phyloP scores from a whole-genome alignment of 1,140 invertebrate species.

The Drosophila pallidifrons region DNA sequence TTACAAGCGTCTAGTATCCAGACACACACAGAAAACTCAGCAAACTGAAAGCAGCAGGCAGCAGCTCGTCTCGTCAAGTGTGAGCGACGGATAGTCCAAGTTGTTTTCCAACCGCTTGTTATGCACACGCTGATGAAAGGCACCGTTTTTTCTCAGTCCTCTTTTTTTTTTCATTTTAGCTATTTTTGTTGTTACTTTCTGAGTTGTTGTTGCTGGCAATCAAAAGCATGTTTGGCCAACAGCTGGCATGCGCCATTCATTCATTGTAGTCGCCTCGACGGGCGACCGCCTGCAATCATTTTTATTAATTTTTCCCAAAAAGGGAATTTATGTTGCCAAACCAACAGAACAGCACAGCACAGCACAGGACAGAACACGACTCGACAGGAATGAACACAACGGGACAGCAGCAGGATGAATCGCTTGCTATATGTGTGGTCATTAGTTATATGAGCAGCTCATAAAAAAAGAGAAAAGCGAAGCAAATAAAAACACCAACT shows the following conservation, averaged over 20 bases:
- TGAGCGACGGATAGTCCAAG: conserved; percentile 59
- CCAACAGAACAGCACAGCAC: conserved; percentile 26
- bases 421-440: conserved; percentile 37
- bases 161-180: conserved; percentile 14
- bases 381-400: conserved; percentile 7
- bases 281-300: conserved; percentile 73
- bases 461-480: conserved; percentile 45
- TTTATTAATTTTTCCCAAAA: conserved; percentile 82
- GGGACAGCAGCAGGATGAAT: conserved; percentile 2
- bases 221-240: conserved; percentile 81
- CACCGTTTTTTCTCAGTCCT: conserved; percentile 41
- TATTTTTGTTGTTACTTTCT: conserved; percentile 8
- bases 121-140: conserved; percentile 79
- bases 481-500: background rate
- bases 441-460: conserved; percentile 76
- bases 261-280: conserved; percentile 60
- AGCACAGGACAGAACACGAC: conserved; percentile 12
- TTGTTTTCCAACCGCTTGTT: conserved; percentile 67
- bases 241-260: conserved; percentile 82
- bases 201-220: conserved; percentile 59
- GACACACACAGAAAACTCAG: background rate
- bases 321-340: conserved; percentile 73
- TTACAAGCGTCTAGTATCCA: conserved; percentile 31
- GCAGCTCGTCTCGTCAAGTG: conserved; percentile 37
- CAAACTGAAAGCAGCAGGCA: conserved; percentile 2